Evolutionary conservation across 2,113 vertebrate species (phyloP), one percentile per base, ranked within the genome.

Genomic region (Cololabis saira): DNA sequence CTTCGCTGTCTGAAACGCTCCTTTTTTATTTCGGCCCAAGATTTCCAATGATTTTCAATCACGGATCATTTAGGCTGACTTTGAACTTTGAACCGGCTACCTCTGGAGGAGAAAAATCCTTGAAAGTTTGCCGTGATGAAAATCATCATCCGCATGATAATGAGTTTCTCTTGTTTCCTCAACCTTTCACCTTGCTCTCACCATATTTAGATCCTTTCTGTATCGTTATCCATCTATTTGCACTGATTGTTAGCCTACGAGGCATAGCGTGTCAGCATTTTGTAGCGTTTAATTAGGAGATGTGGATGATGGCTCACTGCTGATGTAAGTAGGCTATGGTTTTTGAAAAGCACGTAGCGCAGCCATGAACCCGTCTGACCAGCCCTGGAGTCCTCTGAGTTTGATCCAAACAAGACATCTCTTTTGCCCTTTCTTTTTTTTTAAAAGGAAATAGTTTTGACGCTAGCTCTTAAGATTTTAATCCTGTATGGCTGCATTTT

Each of bases 401-500:
- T 84, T 84, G 81, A 86, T 37, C 33, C 69, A 87, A 83, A 85
- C 73, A 40, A 78, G 70, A 43, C 40, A 67, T 22, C 67, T 71
- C 67, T 41, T 82, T 74, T 8, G 53, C 58, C 76, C 72, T 49
- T 76, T 81, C 81, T 59, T 55, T 67, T 15, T n/a, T n/a, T n/a
- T n/a, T n/a, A 54, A 19, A 58, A 30, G 30, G 64, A 69, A 56
- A 53, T 71, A 66, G 47, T 59, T 87, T 76, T 81, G 77, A 93
- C 92, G 89, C 91, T 89, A 92, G 90, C 85, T 92, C 93, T 93
- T 72, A 78, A 85, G 85, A 88, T 87, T 91, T 84, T 93, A 94
- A 94, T 96, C 94, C 94, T 93, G 92, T 91, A 91, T 81, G 83
- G 67, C 90, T 92, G 83, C 89, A 89, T 93, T 82, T 94, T 94